Base-by-base conservation (phyloP, 2,797 vertebrate genomes). In the Vultur gryphus region DNA sequence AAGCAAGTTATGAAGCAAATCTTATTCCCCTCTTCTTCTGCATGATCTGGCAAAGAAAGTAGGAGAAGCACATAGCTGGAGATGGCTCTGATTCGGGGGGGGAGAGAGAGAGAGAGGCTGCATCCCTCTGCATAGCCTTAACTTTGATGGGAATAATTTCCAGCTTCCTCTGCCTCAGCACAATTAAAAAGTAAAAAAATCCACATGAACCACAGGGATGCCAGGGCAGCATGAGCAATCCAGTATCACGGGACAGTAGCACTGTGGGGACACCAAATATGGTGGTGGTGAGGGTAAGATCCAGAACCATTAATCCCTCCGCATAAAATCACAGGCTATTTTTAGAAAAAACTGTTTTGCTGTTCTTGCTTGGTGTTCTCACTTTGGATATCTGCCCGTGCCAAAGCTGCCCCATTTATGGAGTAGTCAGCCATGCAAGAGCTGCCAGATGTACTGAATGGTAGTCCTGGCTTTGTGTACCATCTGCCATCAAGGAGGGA, bases 181-280 rank as follows among this genome's bases (percentile, higher is more conserved):
- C 67, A 72, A 33, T 24, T 46, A 73, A n/a, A 23, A 89, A 69
- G 4, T n/a, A 70, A 57, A 41, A 41, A 41, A 33, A 16, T 16
- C 2, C 21, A 7, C 4, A 2, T 26, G 41, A 92, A 43, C 33
- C 54, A n/a, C 25, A 75, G 41, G 12, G 23, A 29, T 89, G 10
- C 48, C 46, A 54, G 52, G 10, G 59, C 0, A 1, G 31, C 31
- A 52, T 13, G 23, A 88, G 16, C 52, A 80, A 41, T 69, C 29
- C 17, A 16, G 8, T 28, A 15, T 14, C 0, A 0, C 54, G 9
- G 13, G 2, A 65, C 4, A 65, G 19, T 1, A 49, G 41, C 19
- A 31, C 77, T 83, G 55, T 26, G 16, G 44, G 28, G 25, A 73
- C 41, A 87, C 5, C 52, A 78, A 10, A 54, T 54, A 39, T 5